Conservation (phyloP, 2,797 vertebrate genomes). For the Artibeus jamaicensis region DNA sequence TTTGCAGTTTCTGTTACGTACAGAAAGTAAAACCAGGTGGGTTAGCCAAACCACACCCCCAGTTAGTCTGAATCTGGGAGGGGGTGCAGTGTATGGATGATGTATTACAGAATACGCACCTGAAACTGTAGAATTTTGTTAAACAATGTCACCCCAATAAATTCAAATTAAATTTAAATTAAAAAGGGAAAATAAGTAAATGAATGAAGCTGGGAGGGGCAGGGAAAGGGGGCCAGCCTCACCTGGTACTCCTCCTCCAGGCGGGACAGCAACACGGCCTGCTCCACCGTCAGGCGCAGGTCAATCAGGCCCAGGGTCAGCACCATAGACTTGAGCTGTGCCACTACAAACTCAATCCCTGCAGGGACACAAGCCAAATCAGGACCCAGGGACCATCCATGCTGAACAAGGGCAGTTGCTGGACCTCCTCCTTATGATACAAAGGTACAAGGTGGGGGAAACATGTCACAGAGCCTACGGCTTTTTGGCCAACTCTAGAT, state of each 20-base stretch:
- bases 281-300: constrained; percentile 92
- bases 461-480: neutral
- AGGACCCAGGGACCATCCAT: neutral
- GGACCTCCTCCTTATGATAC: neutral
- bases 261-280: constrained; percentile 93
- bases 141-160: too few relatives aligned
- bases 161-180: too few relatives aligned
- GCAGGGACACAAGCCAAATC: constrained; percentile 61
- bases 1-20: neutral
- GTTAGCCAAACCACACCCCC: neutral
- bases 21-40: neutral
- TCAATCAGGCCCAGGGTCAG: constrained; percentile 92
- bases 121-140: too few relatives aligned
- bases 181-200: too few relatives aligned
- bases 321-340: constrained; percentile 95
- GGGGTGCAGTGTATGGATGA: too few relatives aligned
- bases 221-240: constrained; percentile 42
- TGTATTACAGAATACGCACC: too few relatives aligned
- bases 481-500: neutral
- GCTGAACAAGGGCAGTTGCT: neutral
- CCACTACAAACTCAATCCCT: constrained; percentile 96
- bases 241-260: constrained; percentile 99
- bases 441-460: neutral
- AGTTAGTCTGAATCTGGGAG: neutral
- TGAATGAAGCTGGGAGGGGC: too few relatives aligned